Evolutionary conservation across 2,888 invertebrate genomes (phyloP), one percentile per base, ranked within the genome.

Genomic region (Mimas tiliae): DNA sequence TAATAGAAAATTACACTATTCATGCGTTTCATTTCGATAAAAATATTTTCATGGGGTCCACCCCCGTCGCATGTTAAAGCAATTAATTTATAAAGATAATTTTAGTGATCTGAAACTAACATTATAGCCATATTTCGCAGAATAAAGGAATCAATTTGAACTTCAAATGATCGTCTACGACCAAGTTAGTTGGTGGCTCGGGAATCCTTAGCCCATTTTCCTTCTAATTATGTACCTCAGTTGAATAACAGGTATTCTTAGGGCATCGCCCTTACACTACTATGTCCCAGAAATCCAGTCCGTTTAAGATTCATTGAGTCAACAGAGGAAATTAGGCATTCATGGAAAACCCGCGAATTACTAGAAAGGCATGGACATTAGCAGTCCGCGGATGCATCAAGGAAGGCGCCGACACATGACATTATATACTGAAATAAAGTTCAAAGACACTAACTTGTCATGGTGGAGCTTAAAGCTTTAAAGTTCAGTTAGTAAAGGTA

Each of bases 381-480:
- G 45, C 64, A 64, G 53, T 64, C 64, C 3, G 16, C 12, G 7
- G 34, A 14, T 6, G 64, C 21, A 19, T 45, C 64, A 12, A 27
- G 64, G 64, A 64, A 64, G 64, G 64, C 64, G 64, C 45, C 52
- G 4, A n/a, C 33, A 16, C 38, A 33, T n/a, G 3, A 12, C 58
- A 27, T 27, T 4, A 4, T 19, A 38, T 11, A 58, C 11, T 16
- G 19, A 27, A 51, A 38, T 47, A 51, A 16, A 21, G 34, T 50
- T 27, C 27, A 27, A 27, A 16, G 19, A 48, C 48, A 45, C 11
- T 27, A 52, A 51, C 19, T 19, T 19, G 21, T 14, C 1, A 14
- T 45, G 1, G 11, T 11, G 14, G 45, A 45, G 11, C 45, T 45
- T 42, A 34, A 34, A 34, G 3, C 34, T 6, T 34, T 34, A 6